Percentiles rank a stretch among this genome's conserved stretches.
These are phyloP conservation scores for Podabrus alpinus DNA, from an alignment of 2,888 invertebrate species.

Conservation along the genomic window DNA sequence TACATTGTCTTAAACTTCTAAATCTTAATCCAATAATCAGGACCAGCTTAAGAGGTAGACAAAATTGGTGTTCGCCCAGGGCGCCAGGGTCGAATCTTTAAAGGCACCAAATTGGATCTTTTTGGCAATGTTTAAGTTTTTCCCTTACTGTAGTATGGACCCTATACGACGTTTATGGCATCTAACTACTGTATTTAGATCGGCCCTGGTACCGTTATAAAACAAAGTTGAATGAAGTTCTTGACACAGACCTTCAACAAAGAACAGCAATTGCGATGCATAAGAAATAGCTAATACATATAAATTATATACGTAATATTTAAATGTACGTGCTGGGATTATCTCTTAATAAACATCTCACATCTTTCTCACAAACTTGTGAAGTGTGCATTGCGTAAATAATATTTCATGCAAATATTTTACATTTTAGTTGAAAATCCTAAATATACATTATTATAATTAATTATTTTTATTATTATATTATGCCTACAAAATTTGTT, in stretches of 20 bases:
- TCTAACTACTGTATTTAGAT: too few relatives aligned
- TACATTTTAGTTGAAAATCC: background rate
- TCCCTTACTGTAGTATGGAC: too few relatives aligned
- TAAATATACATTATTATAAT: background rate
- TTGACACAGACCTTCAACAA: background rate
- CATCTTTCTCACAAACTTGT: background rate
- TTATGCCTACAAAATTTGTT: background rate
- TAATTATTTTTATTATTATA: background rate
- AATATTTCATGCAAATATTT: background rate
- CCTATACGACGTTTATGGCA: too few relatives aligned
- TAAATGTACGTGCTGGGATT: background rate
- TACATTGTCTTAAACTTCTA: too few relatives aligned
- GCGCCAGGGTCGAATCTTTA: too few relatives aligned
- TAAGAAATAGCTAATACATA: background rate
- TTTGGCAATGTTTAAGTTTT: too few relatives aligned
- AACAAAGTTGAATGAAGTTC: background rate
- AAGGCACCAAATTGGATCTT: too few relatives aligned
- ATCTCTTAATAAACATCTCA: background rate
- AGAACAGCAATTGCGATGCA: background rate
- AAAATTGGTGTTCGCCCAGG: too few relatives aligned
- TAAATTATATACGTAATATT: background rate
- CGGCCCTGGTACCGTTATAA: background rate
- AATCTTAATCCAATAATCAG: too few relatives aligned
- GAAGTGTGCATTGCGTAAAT: background rate
- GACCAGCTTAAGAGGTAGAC: too few relatives aligned